Conservation (phyloP, 1,140 invertebrate species). For the Aradophagus sp. region DNA sequence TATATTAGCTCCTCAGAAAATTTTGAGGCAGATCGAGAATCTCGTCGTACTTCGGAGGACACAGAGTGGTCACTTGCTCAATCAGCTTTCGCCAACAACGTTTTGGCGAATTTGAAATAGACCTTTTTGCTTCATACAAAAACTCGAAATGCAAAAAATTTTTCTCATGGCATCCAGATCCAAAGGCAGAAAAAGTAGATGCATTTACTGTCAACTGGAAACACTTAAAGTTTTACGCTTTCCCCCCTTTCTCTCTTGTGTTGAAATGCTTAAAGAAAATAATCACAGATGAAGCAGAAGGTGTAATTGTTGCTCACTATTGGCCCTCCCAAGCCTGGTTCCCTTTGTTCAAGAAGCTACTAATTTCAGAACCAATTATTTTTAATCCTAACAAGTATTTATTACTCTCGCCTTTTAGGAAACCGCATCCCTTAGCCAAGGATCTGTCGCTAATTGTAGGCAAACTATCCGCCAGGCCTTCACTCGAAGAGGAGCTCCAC, state of each 20-base stretch:
- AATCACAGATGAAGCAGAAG: slow-evolving; percentile 6
- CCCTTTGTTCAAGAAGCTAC: slow-evolving; percentile 3
- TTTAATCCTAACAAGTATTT: slow-evolving; percentile 8
- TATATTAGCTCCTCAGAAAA: slow-evolving; percentile 12
- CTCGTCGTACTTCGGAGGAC: not conserved
- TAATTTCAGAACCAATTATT: slow-evolving; percentile 4
- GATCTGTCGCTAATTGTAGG: no score
- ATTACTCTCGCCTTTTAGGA: slow-evolving; percentile 13
- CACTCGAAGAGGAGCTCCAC: no score
- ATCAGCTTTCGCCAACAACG: no score
- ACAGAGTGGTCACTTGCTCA: slow-evolving; percentile 4
- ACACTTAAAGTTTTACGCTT: slow-evolving; percentile 13
- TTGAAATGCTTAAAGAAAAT: slow-evolving; percentile 8
- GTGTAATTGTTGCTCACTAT: slow-evolving; percentile 5
- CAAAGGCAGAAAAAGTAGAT: slow-evolving; percentile 11
- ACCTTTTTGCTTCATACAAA: not conserved
- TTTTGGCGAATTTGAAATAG: no score
- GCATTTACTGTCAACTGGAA: slow-evolving; percentile 14
- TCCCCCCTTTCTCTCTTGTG: slow-evolving; percentile 8
- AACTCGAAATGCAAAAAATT: slow-evolving; percentile 55
- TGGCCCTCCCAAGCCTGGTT: no score
- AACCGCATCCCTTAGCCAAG: slow-evolving; percentile 6
- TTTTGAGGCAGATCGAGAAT: not conserved
- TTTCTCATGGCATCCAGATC: slow-evolving; percentile 55
- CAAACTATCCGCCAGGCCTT: no score